Evolutionary conservation across 1,140 invertebrate species (phyloP).

Genomic region (Megalopta genalis): DNA sequence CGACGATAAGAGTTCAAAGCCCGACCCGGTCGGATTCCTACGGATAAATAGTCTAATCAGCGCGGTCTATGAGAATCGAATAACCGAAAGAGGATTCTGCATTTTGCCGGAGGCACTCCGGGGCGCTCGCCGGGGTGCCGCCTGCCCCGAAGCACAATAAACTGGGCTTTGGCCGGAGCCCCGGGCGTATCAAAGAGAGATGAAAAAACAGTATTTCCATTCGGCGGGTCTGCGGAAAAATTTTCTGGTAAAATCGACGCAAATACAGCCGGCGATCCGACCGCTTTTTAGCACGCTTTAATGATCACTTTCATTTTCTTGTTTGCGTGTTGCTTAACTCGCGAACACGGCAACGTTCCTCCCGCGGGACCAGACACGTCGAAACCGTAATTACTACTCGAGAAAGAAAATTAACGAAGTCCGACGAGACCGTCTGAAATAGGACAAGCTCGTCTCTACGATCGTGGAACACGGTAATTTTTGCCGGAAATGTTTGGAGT

Average conservation of each 20-base stretch:
- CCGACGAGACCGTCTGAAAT: too few relatives aligned
- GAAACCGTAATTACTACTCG: too few relatives aligned
- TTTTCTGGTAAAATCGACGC: neutral
- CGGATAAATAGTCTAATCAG: neutral
- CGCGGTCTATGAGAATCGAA: neutral
- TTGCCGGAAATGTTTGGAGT: too few relatives aligned
- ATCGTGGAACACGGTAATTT: too few relatives aligned
- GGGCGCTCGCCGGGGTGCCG: too few relatives aligned
- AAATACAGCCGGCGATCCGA: neutral
- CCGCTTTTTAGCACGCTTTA: neutral
- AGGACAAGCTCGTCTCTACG: too few relatives aligned
- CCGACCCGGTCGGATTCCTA: neutral
- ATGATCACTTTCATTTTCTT: too few relatives aligned
- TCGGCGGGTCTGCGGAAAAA: neutral
- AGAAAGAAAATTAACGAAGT: too few relatives aligned
- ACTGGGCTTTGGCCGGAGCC: slow-evolving; percentile 1
- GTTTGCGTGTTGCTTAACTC: too few relatives aligned
- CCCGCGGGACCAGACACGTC: too few relatives aligned
- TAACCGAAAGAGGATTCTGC: neutral
- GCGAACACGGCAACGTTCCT: too few relatives aligned
- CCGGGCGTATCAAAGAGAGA: too few relatives aligned
- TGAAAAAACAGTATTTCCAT: neutral
- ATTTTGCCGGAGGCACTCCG: neutral
- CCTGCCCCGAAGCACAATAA: neutral
- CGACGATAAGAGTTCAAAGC: neutral